Evolutionary conservation across 2,888 invertebrate genomes (phyloP), one percentile per base, ranked within the genome.

Genomic region (Cantharis flavilabris): DNA sequence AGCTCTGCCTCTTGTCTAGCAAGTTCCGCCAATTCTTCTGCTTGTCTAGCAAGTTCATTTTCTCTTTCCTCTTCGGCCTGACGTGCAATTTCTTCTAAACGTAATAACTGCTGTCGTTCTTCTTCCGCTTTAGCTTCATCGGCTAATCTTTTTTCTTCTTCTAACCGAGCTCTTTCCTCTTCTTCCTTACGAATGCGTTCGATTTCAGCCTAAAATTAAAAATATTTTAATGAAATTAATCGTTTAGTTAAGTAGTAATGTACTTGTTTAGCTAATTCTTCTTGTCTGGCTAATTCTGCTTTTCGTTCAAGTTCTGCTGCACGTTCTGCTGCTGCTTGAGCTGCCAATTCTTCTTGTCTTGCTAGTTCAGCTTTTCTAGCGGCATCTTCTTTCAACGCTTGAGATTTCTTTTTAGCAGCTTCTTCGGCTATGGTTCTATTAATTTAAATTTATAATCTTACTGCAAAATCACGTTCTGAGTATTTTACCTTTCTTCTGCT

Each of bases 21-120:
- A 33, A 88, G 79, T 83, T 88, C 88, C 79, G 88, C 88, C 81
- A 88, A 86, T 84, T 88, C 88, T 80, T 88, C 89, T 13, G 88
- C 89, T 86, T 94, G 94, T 83, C 93, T 89, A 71, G 93, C 93
- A 80, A 94, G 90, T 84, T 93, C 94, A 9, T 89, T 92, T 88
- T 93, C 93, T 23, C 90, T 90, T 83, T 92, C 92, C 84, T 92
- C 92, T 84, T 92, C 91, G 0, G 92, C 92, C 83, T 92, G 91
- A 82, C 89, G 90, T 75, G 92, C 92, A 64, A 92, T 87, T 84
- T 92, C 92, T 83, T 91, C 92, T 79, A 92, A 87, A 79, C 90
- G 89, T 9, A 90, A 88, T 63, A 91, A 88, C 84, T 91, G 91
- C 81, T 87, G 84, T 14, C 87, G 83, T 80, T 87, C 88, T 83